A percentile compares a stretch with the other conserved stretches of the same genome.
Evolutionary conservation across 1,140 invertebrate genomes (phyloP).

Genomic region (Cylas formicarius): DNA sequence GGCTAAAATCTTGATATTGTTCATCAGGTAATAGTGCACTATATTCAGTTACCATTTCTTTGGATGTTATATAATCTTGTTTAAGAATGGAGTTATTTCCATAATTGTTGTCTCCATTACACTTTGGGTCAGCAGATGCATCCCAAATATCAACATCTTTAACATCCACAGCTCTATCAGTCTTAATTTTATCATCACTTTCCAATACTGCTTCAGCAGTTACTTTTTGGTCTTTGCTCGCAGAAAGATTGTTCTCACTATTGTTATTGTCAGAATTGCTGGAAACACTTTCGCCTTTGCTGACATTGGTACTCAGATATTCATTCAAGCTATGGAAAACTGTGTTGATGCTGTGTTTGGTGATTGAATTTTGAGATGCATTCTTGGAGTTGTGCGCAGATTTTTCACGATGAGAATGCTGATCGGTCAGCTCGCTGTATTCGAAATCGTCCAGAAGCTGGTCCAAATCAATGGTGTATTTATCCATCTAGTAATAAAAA

Average conservation of each 20-base stretch:
- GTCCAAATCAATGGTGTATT: conserved; percentile 65
- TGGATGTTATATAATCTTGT: too few relatives aligned
- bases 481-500: conserved; percentile 43
- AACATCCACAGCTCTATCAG: conserved; percentile 7
- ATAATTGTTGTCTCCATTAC: too few relatives aligned
- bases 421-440: conserved; percentile 51
- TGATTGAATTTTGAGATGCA: conserved; percentile 15
- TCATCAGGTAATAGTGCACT: too few relatives aligned
- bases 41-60: too few relatives aligned
- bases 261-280: neutral
- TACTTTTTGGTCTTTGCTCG: neutral
- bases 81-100: too few relatives aligned
- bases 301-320: conserved; percentile 48
- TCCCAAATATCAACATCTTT: conserved; percentile 4
- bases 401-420: conserved; percentile 3
- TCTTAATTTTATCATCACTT: conserved; percentile 4
- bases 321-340: conserved; percentile 59
- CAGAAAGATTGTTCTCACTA: neutral
- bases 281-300: too few relatives aligned
- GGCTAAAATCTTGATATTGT: too few relatives aligned
- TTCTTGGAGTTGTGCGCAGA: conserved; percentile 2
- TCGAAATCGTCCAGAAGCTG: conserved; percentile 85
- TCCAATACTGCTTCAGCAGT: neutral
- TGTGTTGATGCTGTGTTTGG: conserved; percentile 50
- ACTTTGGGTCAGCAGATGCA: too few relatives aligned